These are phyloP conservation scores for Lordiphosa collinella DNA, from an alignment of 1,140 invertebrate genomes.

Conservation along the genomic window DNA sequence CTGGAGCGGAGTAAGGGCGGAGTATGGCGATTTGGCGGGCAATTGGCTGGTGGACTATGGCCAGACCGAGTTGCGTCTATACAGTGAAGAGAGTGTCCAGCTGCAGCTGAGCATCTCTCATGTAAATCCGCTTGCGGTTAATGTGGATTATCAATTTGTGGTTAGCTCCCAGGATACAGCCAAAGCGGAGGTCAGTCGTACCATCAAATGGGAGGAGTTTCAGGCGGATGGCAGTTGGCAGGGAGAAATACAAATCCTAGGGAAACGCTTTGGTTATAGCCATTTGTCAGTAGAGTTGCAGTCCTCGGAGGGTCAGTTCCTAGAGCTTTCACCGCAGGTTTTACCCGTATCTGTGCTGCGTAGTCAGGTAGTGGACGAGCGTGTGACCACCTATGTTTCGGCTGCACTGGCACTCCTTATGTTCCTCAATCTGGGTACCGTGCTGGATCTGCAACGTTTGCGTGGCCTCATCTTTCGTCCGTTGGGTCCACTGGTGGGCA, in stretches of 20 bases:
- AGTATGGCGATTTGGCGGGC: constrained; percentile 46
- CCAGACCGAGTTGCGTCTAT: background rate
- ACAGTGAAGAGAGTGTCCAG: background rate
- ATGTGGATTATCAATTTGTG: constrained; percentile 5
- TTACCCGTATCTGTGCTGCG: constrained; percentile 28
- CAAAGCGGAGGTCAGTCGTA: background rate
- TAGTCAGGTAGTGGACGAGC: constrained; percentile 30
- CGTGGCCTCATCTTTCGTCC: constrained; percentile 86
- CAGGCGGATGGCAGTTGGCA: constrained; percentile 28
- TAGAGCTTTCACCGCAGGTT: background rate
- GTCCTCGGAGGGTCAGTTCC: background rate
- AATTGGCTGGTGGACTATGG: constrained; percentile 39
- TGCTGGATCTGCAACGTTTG: constrained; percentile 88
- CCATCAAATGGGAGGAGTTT: constrained; percentile 6
- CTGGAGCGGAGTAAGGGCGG: background rate
- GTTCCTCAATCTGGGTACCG: constrained; percentile 96
- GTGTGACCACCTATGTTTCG: constrained; percentile 44
- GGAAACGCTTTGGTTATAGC: constrained; percentile 39
- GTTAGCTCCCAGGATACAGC: constrained; percentile 8
- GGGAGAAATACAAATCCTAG: constrained; percentile 3
- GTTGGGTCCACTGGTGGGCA: constrained; percentile 77
- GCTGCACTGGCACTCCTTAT: constrained; percentile 81
- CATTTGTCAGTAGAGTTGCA: constrained; percentile 25
- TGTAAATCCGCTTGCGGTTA: background rate
- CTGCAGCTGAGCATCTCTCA: constrained; percentile 17